phyloP scores from a whole-genome alignment of 2,113 vertebrate genomes.

The Nothoprocta pentlandii region DNA sequence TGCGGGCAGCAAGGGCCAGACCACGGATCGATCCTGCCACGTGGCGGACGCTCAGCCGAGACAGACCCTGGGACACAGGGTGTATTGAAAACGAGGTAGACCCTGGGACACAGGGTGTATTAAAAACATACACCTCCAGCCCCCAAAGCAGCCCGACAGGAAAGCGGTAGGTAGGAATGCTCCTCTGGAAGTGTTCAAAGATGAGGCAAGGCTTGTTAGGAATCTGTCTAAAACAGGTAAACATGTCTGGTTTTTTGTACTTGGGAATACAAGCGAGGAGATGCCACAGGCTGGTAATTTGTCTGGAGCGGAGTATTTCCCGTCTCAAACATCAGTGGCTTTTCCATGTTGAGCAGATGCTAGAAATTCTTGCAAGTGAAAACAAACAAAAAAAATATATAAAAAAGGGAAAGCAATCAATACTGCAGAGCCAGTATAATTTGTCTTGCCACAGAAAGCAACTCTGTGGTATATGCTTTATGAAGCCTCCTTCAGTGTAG shows the following conservation, averaged over 20 bases:
- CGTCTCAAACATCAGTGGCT: not conserved
- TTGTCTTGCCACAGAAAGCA: not conserved
- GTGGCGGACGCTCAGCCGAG: too few relatives aligned
- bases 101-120: not conserved
- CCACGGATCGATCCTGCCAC: too few relatives aligned
- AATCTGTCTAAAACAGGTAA: not conserved
- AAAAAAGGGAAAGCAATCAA: not conserved
- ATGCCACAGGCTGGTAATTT: not conserved
- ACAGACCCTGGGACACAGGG: too few relatives aligned
- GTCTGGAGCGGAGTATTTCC: not conserved
- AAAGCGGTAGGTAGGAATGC: not conserved
- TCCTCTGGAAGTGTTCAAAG: not conserved
- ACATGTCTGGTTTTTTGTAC: not conserved
- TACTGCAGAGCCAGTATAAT: not conserved
- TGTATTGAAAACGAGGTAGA: not conserved
- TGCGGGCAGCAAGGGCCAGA: not conserved
- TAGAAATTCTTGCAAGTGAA: not conserved
- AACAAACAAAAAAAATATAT: not conserved
- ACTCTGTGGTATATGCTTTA: not conserved
- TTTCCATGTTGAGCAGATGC: not conserved
- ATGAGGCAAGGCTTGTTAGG: not conserved
- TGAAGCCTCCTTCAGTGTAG: not conserved
- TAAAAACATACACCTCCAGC: not conserved
- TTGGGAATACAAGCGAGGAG: not conserved
- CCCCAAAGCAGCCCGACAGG: not conserved